phyloP scores from a whole-genome alignment of 2,113 vertebrate species.

The Epinephelus moara region DNA sequence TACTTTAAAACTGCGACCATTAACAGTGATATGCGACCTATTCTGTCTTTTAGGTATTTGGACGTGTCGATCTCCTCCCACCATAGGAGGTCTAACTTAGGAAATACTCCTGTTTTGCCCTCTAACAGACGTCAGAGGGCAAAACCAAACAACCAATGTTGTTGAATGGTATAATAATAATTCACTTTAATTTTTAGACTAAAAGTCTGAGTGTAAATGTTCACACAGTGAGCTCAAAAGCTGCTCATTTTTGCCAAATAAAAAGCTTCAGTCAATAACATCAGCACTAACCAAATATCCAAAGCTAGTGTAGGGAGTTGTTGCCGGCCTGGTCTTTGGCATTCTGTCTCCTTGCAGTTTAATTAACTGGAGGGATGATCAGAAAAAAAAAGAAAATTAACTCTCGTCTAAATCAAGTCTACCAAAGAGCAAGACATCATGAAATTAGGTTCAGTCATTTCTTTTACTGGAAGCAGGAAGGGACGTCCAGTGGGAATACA shows the following conservation, averaged over 20 bases:
- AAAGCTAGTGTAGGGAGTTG: background rate
- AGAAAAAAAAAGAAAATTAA: conserved; percentile 20
- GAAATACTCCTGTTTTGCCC: too few species aligned
- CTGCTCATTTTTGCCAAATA: background rate
- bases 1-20: too few species aligned
- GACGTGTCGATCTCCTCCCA: too few species aligned
- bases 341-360: conserved; percentile 9
- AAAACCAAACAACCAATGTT: too few species aligned
- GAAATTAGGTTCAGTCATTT: conserved; percentile 17
- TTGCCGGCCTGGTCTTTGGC: conserved; percentile 2
- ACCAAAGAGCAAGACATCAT: conserved; percentile 21
- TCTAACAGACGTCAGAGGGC: too few species aligned
- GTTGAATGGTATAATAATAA: background rate
- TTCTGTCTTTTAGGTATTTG: too few species aligned
- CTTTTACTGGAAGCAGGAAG: background rate
- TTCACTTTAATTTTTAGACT: background rate
- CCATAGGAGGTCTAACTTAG: too few species aligned
- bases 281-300: background rate
- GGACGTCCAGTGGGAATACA: conserved; percentile 3
- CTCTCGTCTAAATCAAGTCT: background rate
- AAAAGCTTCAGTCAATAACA: conserved; percentile 5
- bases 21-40: too few species aligned
- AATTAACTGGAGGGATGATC: conserved; percentile 24
- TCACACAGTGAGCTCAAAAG: background rate
- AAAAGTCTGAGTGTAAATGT: background rate